Percentiles rank a stretch among this genome's conserved stretches.
Conservation (phyloP, 2,113 vertebrate species). For the Thryonomys swinderianus region DNA sequence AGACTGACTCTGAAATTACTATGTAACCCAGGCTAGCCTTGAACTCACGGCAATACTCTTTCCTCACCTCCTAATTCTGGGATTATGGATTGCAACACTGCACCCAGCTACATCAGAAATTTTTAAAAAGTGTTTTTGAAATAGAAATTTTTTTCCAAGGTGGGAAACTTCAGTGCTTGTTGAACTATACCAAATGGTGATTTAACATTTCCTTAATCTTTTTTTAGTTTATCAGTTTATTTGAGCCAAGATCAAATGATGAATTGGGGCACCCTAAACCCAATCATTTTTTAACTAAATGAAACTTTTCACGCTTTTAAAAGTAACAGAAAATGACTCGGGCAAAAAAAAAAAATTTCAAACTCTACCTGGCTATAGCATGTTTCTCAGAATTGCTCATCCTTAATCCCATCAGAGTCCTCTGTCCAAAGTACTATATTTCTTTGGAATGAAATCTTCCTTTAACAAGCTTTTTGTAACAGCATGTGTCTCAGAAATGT, state of each 20-base stretch:
- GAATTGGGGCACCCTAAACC: too few species aligned
- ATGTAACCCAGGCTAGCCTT: too few species aligned
- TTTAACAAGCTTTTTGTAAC: slow-evolving; percentile 26
- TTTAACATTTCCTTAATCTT: slow-evolving; percentile 58
- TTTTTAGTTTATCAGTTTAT: too few species aligned
- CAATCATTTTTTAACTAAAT: slow-evolving; percentile 33
- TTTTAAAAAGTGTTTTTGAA: slow-evolving; percentile 46
- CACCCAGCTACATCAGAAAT: slow-evolving; percentile 52
- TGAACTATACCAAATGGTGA: slow-evolving; percentile 41
- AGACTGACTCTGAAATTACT: too few species aligned
- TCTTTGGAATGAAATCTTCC: slow-evolving; percentile 6
- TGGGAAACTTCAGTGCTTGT: slow-evolving; percentile 42
- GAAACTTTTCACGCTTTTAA: slow-evolving; percentile 62
- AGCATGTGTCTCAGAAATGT: slow-evolving; percentile 45
- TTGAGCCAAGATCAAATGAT: too few species aligned
- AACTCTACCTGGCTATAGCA: neutral
- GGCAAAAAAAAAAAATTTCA: neutral
- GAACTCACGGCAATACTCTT: too few species aligned
- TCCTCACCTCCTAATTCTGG: too few species aligned
- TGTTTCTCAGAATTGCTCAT: neutral
- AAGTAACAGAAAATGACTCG: neutral
- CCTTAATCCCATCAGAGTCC: neutral
- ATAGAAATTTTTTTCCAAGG: slow-evolving; percentile 55
- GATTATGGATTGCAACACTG: too few species aligned
- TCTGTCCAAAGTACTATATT: slow-evolving; percentile 15